A percentile compares a stretch with the other conserved stretches of the same genome.
These are phyloP conservation scores for Oreotrochilus melanogaster DNA, from an alignment of 2,113 vertebrate species.

Conservation along the genomic window DNA sequence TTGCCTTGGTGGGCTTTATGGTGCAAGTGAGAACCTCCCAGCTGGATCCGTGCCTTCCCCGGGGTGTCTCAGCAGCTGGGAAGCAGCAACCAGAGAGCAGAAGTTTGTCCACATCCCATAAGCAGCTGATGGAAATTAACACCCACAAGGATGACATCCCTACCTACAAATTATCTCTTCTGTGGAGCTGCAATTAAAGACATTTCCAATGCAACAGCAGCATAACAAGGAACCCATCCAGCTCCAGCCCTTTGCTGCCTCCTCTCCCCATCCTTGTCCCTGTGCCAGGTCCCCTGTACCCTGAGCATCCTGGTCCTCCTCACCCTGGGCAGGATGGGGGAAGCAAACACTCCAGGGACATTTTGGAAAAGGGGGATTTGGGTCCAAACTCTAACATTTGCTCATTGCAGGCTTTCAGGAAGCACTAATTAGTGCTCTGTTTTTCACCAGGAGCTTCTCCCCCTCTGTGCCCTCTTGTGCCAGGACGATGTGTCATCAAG, in stretches of 20 bases:
- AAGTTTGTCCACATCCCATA: background rate
- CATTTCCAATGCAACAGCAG: background rate
- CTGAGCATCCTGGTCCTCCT: background rate
- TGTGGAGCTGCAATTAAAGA: background rate
- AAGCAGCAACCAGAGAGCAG: background rate
- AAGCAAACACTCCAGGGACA: background rate
- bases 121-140: background rate
- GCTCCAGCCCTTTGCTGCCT: background rate
- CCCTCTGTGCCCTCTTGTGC: background rate
- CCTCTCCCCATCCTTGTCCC: background rate
- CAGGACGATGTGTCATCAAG: background rate
- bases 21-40: background rate
- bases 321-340: accelerated
- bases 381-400: background rate
- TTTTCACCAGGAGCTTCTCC: constrained; percentile 12
- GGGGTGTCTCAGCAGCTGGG: background rate
- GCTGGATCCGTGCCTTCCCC: background rate
- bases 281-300: accelerated
- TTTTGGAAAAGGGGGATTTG: background rate
- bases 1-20: background rate
- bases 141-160: background rate
- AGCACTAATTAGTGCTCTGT: background rate
- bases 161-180: constrained; percentile 25
- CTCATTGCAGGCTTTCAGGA: background rate
- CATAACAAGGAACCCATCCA: background rate